A percentile compares a stretch with the other conserved stretches of the same genome.
phyloP scores from a whole-genome alignment of 2,113 vertebrate genomes.

The Cavia porcellus region DNA sequence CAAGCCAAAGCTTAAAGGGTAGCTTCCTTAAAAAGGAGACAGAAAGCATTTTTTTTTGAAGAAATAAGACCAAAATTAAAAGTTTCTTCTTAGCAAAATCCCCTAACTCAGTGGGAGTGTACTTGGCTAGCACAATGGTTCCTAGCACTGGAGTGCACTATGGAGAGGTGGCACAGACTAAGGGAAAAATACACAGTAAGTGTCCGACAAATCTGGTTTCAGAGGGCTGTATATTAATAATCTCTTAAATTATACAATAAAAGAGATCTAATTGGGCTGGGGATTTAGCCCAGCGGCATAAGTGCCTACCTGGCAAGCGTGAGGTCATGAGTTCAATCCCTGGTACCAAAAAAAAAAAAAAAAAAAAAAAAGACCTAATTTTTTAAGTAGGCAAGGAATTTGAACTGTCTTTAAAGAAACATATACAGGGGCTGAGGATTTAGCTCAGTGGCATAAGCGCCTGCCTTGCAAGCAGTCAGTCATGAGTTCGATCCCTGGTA shows the following conservation, averaged over 20 bases:
- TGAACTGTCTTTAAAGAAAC: not conserved
- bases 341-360: too few species aligned
- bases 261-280: too few species aligned
- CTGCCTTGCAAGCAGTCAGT: too few species aligned
- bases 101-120: not conserved
- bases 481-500: too few species aligned
- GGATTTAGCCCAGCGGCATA: too few species aligned
- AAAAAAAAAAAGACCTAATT: not conserved
- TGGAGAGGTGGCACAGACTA: not conserved
- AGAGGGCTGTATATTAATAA: not conserved
- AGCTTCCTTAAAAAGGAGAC: not conserved
- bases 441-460: too few species aligned
- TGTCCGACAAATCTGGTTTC: not conserved
- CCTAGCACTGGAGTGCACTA: not conserved
- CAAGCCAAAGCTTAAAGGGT: not conserved
- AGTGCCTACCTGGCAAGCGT: too few species aligned
- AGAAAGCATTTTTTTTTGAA: not conserved
- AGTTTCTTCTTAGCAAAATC: not conserved
- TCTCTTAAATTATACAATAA: not conserved
- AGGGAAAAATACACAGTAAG: not conserved
- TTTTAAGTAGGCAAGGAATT: not conserved
- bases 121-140: not conserved
- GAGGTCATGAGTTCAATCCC: too few species aligned
- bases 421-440: too few species aligned
- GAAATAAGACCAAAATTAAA: constrained; percentile 17